phyloP scores from a whole-genome alignment of 2,888 invertebrate species.

The Hermodice carunculata region DNA sequence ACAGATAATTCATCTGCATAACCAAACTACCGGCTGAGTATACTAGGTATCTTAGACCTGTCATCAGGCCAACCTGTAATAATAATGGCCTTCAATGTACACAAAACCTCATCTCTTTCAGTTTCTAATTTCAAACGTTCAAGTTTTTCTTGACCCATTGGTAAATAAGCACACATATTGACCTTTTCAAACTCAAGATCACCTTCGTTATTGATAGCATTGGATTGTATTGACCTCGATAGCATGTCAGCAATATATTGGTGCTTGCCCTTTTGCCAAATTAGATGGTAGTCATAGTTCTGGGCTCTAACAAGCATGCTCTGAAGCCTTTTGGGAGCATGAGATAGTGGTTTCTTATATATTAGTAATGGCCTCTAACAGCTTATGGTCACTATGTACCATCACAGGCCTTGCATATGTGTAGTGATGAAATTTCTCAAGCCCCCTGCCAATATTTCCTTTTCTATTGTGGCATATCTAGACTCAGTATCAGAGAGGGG shows the following conservation, averaged over 20 bases:
- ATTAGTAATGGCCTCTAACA: conserved; percentile 64
- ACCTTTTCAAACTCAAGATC: too few species aligned
- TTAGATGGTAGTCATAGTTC: conserved; percentile 4
- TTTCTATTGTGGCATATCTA: conserved; percentile 61
- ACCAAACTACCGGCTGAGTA: conserved; percentile 18
- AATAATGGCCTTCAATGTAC: conserved; percentile 14
- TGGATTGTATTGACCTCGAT: conserved; percentile 34
- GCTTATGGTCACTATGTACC: conserved; percentile 66
- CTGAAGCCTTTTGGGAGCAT: conserved; percentile 48
- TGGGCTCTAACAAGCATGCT: conserved; percentile 40
- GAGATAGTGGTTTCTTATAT: conserved; percentile 48
- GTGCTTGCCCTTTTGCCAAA: conserved; percentile 27
- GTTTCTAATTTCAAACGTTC: conserved; percentile 1
- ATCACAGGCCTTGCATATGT: conserved; percentile 57
- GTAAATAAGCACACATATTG: too few species aligned
- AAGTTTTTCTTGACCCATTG: background rate
- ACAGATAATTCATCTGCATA: conserved; percentile 29
- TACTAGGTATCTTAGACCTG: too few species aligned
- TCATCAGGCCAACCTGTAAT: conserved; percentile 27
- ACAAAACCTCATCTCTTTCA: conserved; percentile 9
- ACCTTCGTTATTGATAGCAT: too few species aligned
- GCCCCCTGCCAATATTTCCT: conserved; percentile 59
- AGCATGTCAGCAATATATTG: conserved; percentile 39
- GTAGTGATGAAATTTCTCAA: conserved; percentile 65
- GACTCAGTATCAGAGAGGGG: conserved; percentile 65